Base-by-base conservation (phyloP, 2,113 vertebrate genomes). In the Corythoichthys intestinalis region DNA sequence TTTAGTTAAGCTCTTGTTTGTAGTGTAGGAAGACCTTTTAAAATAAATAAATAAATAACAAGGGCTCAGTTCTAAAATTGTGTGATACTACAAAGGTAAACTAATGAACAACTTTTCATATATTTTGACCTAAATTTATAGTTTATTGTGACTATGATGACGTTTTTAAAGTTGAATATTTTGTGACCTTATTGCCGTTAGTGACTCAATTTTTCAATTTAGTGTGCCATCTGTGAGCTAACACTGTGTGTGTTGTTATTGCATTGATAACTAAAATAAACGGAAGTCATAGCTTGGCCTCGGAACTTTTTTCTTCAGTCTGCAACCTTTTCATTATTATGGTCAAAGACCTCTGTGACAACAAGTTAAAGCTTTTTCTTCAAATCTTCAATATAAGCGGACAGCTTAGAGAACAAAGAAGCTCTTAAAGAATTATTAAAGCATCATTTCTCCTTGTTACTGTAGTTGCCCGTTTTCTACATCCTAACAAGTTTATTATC, bases 281-380 rank as follows among this genome's bases (percentile, higher is more conserved):
- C 4, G 2, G 7, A 11, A n/a, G 34, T 76, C 0, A 60, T 59
- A 82, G 47, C 68, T 2, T 50, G 66, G 57, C 67, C 73, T 79
- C 54, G 49, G 64, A 28, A 44, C 70, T 35, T 7, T n/a, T 8
- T 6, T 28, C 74, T 10, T 0, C 66, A 67, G 14, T 71, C 60
- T 61, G 63, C 70, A 41, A 47, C 58, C 28, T 62, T 58, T 72
- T 73, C 46, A 76, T 81, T 78, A 58, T 79, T 28, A 20, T 72
- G 70, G 79, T 65, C 78, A 78, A 64, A 65, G 71, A 10, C 72
- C 58, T 62, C 52, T 10, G 41, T 12, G 72, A 69, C 63, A 72
- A 76, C 79, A 70, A 69, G 65, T 75, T 91, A 91, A 91, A 88
- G 89, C 89, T 91, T 89, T 81, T 35, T 58, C 77, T 80, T 76